Base-by-base conservation (phyloP, 2,797 vertebrate species). In the Hyperoplus immaculatus region DNA sequence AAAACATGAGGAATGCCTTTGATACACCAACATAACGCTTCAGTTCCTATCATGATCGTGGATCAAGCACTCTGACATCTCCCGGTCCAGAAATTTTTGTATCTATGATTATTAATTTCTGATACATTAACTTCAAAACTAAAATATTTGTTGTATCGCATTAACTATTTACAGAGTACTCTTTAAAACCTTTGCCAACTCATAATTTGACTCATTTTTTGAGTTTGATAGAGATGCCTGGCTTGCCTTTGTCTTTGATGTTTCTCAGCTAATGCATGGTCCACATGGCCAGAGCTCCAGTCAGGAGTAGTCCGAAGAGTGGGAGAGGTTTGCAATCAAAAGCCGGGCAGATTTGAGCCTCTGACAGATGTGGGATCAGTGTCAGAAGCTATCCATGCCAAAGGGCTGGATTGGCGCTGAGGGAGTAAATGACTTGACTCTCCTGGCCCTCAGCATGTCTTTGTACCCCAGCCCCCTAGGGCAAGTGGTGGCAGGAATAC, bases 381-480 rank as follows among this genome's bases (percentile, higher is more conserved):
- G 87, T 90, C 85, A 90, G 73, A 83, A 84, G 67, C 75, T 46
- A 88, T 80, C 76, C 69, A 82, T 87, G 92, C 90, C 91, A 88
- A 93, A 90, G 86, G 88, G 82, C 77, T 87, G 58, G 83, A 85
- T 84, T 82, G 83, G 87, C 85, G 84, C 68, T 84, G 78, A 75
- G 65, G 77, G 79, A 84, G 85, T 84, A 92, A 94, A 93, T 94
- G 85, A 93, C 88, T 93, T 94, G 91, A 89, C 89, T 90, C 83
- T 77, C 42, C 78, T 86, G 81, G 88, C 66, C 82, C 72, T 29
- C 72, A 78, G 74, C 83, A 59, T 83, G 69, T 75, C 87, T 94
- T 91, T 95, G 87, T 94, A 88, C 80, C 78, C 51, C 8, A 16
- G 57, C 77, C 91, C 87, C 55, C 45, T 29, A 43, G 80, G 87